Conservation (phyloP, 37 sponge, comb jelly and placozoan species). For the Eunapius fragilis region DNA sequence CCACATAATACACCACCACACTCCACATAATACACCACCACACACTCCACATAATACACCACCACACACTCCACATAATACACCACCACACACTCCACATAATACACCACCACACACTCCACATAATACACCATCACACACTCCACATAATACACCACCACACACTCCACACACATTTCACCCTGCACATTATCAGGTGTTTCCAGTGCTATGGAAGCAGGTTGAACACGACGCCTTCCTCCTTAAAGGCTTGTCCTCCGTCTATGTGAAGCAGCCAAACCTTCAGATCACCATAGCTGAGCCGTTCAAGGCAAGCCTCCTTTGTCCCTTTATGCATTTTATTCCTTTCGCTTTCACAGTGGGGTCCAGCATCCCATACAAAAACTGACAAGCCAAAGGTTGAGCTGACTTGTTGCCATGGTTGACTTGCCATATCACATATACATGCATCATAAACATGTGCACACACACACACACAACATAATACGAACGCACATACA, state of each 20-base stretch:
- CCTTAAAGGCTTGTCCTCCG: constrained; percentile 24
- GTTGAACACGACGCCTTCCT: constrained; percentile 12
- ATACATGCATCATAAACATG: too few relatives aligned
- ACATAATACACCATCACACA: not conserved
- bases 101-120: not conserved
- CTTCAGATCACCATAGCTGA: constrained; percentile 33
- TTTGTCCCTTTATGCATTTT: not conserved
- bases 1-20: not conserved
- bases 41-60: too few relatives aligned
- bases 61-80: too few relatives aligned
- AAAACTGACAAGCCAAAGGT: not conserved
- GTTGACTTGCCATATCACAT: too few relatives aligned
- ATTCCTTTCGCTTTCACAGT: constrained; percentile 8
- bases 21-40: not conserved
- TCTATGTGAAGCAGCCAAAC: constrained; percentile 14
- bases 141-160: too few relatives aligned
- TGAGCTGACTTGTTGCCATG: not conserved
- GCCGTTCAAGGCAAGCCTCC: constrained; percentile 26
- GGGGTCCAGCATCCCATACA: constrained; percentile 30
- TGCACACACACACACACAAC: too few relatives aligned
- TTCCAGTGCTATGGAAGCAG: constrained; percentile 50
- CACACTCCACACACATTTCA: too few relatives aligned
- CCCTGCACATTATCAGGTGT: constrained; percentile 9
- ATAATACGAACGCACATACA: too few relatives aligned
- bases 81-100: too few relatives aligned